These are phyloP conservation scores for Dryocosmus kuriphilus DNA, from an alignment of 2,888 invertebrate genomes.

Conservation along the genomic window DNA sequence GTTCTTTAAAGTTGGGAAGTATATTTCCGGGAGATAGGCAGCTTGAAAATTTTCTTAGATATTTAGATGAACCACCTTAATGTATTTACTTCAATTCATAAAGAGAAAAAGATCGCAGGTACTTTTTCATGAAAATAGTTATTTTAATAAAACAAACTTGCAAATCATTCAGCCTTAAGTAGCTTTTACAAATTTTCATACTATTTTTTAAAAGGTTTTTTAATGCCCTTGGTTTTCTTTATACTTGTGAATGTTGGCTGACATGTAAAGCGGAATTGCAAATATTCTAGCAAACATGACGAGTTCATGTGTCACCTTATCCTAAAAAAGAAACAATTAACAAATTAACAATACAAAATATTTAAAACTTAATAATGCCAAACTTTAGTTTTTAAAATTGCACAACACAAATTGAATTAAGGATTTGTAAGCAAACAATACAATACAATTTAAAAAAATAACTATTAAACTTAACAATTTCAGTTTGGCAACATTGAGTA, in stretches of 20 bases:
- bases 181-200: neutral
- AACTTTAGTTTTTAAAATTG: too few species aligned
- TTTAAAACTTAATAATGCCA: too few species aligned
- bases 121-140: neutral
- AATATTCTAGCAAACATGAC: slow-evolving; percentile 40
- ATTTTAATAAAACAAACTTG: slow-evolving; percentile 32
- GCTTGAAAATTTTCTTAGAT: too few species aligned
- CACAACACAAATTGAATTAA: too few species aligned
- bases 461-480: too few species aligned
- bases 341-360: too few species aligned
- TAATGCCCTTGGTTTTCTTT: neutral
- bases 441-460: too few species aligned
- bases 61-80: too few species aligned
- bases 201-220: neutral
- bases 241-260: neutral
- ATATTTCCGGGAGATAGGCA: too few species aligned
- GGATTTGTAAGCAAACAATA: too few species aligned
- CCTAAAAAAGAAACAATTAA: slow-evolving; percentile 46
- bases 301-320: slow-evolving; percentile 50
- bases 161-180: slow-evolving; percentile 1
- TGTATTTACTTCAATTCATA: neutral
- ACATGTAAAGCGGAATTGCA: slow-evolving; percentile 51
- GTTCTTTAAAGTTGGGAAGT: too few species aligned
- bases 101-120: neutral
- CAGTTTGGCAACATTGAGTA: too few species aligned